Base-by-base conservation (phyloP, 2,113 vertebrate genomes). In the Suricata suricatta region DNA sequence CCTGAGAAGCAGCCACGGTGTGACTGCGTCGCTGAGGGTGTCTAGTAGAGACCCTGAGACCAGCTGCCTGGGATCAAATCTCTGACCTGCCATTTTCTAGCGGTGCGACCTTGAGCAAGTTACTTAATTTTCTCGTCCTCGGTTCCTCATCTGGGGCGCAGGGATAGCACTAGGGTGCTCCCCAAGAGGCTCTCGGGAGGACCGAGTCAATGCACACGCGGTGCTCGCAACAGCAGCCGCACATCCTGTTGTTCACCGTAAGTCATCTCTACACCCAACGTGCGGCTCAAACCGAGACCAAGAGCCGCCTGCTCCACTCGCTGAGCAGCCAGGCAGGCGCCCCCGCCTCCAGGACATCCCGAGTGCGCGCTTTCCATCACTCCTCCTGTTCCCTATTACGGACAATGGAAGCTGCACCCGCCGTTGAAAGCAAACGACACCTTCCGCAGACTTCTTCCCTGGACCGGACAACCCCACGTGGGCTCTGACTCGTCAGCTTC, bases 121-220 rank as follows among this genome's bases (percentile, higher is more conserved):
- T 5, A 7, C 54, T n/a, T 2, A 8, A 35, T 1, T 8, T 27
- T 44, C 12, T 41, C 79, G 9, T 9, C 71, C 77, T 69, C 27
- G 15, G 71, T 5, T 35, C 35, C 11, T 29, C 54, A 19, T 44
- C 33, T 47, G 35, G 15, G 5, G 8, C 23, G 14, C 0, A 27
- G 35, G 12, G 2, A 9, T 3, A 33, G 52, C 1, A 2, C 5
- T 0, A 5, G 13, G 10, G 0, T 0, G 4, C 0, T 31, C 57
- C 71, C 15, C 85, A 0, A 17, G 6, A 15, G 27, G 68, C 4
- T 14, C 10, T 52, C 7, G 31, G 0, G 5, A 25, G 50, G 57
- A 16, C 54, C 6, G 33, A 33, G 3, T 12, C 0, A 27, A 38
- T 1, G 1, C 2, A 0, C 12, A 10, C 14, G 13, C 21, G 3